A percentile compares a stretch with the other conserved stretches of the same genome.
phyloP scores from a whole-genome alignment of 2,797 vertebrate genomes.

The Rhyacichthys aspro region DNA sequence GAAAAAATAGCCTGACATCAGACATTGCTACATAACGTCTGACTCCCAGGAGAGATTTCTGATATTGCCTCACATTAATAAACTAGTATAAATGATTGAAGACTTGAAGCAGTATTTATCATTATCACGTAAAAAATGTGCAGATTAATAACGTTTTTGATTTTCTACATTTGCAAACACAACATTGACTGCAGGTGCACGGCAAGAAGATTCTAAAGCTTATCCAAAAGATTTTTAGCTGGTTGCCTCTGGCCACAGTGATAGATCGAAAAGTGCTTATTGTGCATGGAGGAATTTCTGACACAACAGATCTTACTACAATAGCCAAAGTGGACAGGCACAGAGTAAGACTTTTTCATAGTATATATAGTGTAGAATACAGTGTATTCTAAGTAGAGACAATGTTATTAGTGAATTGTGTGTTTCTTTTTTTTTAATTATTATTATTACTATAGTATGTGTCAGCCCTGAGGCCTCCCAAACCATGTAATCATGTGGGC shows the following conservation, averaged over 20 bases:
- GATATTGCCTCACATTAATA: neutral
- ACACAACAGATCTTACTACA: constrained; percentile 85
- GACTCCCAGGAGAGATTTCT: neutral
- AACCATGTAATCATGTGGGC: constrained; percentile 21
- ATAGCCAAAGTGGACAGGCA: constrained; percentile 85
- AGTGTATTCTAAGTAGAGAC: neutral
- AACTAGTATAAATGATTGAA: neutral
- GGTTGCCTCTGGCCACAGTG: constrained; percentile 90
- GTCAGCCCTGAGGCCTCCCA: constrained; percentile 84
- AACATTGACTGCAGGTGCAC: constrained; percentile 77
- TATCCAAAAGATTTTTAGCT: constrained; percentile 91
- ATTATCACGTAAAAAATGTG: neutral
- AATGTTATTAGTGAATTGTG: too few species aligned
- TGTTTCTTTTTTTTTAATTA: neutral
- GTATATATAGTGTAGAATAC: neutral
- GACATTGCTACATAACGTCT: neutral
- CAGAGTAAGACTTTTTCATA: constrained; percentile 78
- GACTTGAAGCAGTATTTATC: neutral
- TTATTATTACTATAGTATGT: constrained; percentile 77
- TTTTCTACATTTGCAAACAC: neutral
- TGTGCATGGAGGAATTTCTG: constrained; percentile 91
- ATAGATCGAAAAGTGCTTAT: constrained; percentile 91
- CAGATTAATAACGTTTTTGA: neutral
- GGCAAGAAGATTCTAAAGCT: constrained; percentile 90
- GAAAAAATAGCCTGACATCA: neutral